Base-by-base conservation (phyloP, 2,888 invertebrate genomes). In the Oeneis ivallda region DNA sequence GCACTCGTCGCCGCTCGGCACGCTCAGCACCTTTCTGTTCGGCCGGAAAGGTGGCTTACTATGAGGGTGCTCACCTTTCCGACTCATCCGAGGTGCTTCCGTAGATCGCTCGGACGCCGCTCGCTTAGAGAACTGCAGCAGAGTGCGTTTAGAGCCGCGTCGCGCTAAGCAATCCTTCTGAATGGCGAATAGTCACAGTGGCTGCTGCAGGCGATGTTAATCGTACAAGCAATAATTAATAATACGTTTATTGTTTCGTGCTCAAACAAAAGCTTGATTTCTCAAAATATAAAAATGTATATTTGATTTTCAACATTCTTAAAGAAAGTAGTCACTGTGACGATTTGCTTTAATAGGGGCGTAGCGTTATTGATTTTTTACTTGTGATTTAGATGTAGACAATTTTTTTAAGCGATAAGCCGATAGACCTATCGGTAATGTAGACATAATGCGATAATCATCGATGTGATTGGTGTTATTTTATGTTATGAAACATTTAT, bases 1-100 rank as follows among this genome's bases (percentile, higher is more conserved):
- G 56, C 71, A 85, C 76, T 75, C 84, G 67, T 79, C 86, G 83
- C 76, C 95, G 60, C 92, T 96, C 43, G 96, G 96, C 65, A 96
- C 96, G 53, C 94, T 96, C 71, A 96, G 96, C 86, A 94, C 95
- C 66, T 88, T 96, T 76, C 90, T 97, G 60, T 97, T 97, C 85
- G 97, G 97, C 45, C 93, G 97, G 70, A 97, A 97, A 80, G 97
- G 97, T 60, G 97, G 97, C 62, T 93, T 96, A 75, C 93, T 96
- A 69, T 91, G 67, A 66, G 70, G 45, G 60, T 62, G 66, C 47
- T 32, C 15, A 49, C 47, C 34, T 37, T 13, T 17, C 39, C 57
- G 50, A 62, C 52, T 15, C 32, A 19, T 13, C 49, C 52, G 63
- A 63, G 64, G 62, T 64, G 70, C 62, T 66, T 57, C 64, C 68